Conservation (phyloP, 2,888 invertebrate genomes). For the Hoplodrina blanda region DNA sequence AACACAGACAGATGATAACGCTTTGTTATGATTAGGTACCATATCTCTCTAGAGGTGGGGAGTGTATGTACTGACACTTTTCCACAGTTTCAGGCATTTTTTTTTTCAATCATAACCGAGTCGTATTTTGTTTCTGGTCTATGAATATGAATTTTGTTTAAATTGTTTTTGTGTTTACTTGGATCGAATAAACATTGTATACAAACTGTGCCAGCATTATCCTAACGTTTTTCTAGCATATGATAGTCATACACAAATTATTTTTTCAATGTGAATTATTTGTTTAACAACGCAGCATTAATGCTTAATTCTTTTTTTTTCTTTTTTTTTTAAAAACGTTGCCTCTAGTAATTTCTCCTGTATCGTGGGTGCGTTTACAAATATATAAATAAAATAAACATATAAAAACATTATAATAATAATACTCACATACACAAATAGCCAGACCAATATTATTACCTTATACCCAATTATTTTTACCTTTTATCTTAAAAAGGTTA, state of each 20-base stretch:
- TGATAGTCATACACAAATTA: constrained; percentile 4
- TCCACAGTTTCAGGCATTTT: not conserved
- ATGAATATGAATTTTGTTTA: not conserved
- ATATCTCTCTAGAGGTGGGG: not conserved
- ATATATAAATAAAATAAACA: no score
- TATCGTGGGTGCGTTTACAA: no score
- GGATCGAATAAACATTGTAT: no score
- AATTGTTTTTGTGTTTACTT: not conserved
- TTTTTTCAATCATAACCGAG: not conserved
- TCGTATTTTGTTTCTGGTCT: not conserved
- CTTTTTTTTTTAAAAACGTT: no score
- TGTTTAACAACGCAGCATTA: constrained; percentile 13
- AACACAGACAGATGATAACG: constrained; percentile 12
- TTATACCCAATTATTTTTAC: constrained; percentile 50
- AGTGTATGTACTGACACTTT: not conserved
- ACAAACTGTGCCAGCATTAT: not conserved
- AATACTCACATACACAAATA: no score
- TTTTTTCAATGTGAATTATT: constrained; percentile 12
- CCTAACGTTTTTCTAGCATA: not conserved
- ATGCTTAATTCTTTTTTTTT: no score
- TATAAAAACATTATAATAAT: no score
- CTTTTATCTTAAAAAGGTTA: constrained; percentile 52
- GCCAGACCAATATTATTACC: no score
- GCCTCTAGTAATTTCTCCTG: no score
- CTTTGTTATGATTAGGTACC: not conserved